Evolutionary conservation across 1,140 invertebrate species (phyloP).

Genomic region (Zaprionus capensis): DNA sequence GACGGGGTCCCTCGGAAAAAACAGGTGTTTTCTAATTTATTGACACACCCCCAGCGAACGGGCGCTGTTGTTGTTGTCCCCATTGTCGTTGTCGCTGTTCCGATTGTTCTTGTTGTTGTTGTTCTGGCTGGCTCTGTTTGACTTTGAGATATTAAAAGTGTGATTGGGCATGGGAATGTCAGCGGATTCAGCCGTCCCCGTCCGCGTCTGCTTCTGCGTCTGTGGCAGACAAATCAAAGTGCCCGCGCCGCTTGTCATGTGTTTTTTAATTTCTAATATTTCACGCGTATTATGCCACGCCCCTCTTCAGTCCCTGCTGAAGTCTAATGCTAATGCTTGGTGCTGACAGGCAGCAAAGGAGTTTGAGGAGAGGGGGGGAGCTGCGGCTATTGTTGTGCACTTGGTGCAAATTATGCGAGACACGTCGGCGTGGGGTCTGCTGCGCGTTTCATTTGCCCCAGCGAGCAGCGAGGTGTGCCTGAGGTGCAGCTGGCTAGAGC

Average conservation of each 20-base stretch:
- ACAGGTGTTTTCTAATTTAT: conserved; percentile 81
- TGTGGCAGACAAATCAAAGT: conserved; percentile 77
- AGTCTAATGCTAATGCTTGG: conserved; percentile 48
- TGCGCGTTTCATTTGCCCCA: conserved; percentile 30
- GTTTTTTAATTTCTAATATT: conserved; percentile 83
- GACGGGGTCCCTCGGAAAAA: conserved; percentile 50
- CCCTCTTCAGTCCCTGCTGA: conserved; percentile 11
- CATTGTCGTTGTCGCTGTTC: conserved; percentile 10
- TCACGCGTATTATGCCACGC: conserved; percentile 58
- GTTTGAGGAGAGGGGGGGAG: conserved; percentile 25
- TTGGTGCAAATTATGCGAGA: conserved; percentile 78
- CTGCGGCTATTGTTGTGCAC: conserved; percentile 73
- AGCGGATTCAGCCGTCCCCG: not conserved
- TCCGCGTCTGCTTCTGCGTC: conserved; percentile 56
- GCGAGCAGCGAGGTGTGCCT: conserved; percentile 67
- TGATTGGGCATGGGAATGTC: conserved; percentile 24
- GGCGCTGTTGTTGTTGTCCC: not conserved
- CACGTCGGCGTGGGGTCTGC: conserved; percentile 53
- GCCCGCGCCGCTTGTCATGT: conserved; percentile 70
- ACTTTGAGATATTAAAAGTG: conserved; percentile 68
- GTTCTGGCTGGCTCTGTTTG: conserved; percentile 24
- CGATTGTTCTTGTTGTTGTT: not conserved
- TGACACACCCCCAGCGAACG: conserved; percentile 36
- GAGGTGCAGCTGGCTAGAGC: conserved; percentile 50
- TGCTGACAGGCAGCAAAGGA: conserved; percentile 30